These are phyloP conservation scores for Pollimyrus isidori DNA, from an alignment of 2,113 vertebrate species.

Conservation along the genomic window DNA sequence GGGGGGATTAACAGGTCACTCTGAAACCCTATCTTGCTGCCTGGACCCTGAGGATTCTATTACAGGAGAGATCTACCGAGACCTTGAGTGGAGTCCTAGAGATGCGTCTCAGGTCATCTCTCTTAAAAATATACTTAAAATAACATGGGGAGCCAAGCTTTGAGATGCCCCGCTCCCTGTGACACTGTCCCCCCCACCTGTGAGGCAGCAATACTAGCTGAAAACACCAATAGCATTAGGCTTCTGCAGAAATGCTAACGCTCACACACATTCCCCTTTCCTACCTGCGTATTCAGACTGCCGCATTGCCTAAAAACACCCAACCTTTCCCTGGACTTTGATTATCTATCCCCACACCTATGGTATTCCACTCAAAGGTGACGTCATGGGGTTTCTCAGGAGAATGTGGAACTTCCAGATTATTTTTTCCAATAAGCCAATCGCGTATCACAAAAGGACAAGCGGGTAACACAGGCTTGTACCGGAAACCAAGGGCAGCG, in stretches of 20 bases:
- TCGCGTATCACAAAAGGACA: not conserved
- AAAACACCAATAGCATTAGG: not conserved
- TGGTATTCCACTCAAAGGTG: not conserved
- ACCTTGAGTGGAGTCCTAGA: slow-evolving; percentile 27
- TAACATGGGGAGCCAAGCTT: not conserved
- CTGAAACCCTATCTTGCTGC: slow-evolving; percentile 57
- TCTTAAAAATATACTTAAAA: not conserved
- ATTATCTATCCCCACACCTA: not conserved
- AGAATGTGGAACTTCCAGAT: not conserved
- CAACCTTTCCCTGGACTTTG: not conserved
- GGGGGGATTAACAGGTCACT: slow-evolving; percentile 59
- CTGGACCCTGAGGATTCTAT: slow-evolving; percentile 57
- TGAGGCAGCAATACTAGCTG: not conserved
- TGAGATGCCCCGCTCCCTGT: not conserved
- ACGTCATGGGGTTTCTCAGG: not conserved
- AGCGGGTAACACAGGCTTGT: not conserved
- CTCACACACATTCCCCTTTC: not conserved
- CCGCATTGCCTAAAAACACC: not conserved
- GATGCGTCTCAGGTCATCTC: not conserved
- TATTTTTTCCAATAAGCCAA: not conserved
- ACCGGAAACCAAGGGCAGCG: not conserved
- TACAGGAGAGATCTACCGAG: slow-evolving; percentile 55
- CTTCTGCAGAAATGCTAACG: not conserved
- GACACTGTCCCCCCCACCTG: not conserved
- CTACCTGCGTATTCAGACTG: not conserved